Percentiles rank a stretch among this genome's conserved stretches.
These are phyloP conservation scores for Proteles cristata DNA, from an alignment of 2,113 vertebrate genomes.

Conservation along the genomic window DNA sequence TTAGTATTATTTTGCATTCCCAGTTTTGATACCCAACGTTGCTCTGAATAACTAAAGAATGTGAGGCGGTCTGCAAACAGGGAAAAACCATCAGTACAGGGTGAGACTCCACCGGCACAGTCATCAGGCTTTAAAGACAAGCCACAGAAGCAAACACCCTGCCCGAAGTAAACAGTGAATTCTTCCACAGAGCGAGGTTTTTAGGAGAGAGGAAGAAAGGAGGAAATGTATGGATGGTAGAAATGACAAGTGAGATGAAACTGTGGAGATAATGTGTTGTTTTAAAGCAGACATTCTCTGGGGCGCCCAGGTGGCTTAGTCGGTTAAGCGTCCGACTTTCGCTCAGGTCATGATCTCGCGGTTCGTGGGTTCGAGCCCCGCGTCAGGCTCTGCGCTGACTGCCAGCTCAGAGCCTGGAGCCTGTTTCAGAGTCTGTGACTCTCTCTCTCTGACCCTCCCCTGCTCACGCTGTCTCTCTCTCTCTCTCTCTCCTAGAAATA, in stretches of 20 bases:
- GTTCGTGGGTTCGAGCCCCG: too few relatives aligned
- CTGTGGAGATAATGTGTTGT: background rate
- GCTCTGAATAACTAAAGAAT: background rate
- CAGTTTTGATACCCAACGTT: background rate
- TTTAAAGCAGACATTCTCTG: background rate
- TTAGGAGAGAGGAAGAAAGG: background rate
- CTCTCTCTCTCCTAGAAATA: too few relatives aligned
- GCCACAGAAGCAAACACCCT: background rate
- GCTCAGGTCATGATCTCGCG: too few relatives aligned
- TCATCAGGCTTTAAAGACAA: background rate
- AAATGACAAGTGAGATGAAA: background rate
- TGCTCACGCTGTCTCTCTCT: too few relatives aligned
- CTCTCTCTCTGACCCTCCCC: too few relatives aligned
- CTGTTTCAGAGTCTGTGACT: too few relatives aligned
- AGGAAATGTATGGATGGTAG: background rate
- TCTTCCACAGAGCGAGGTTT: background rate
- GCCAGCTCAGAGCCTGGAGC: too few relatives aligned
- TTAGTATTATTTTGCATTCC: conserved; percentile 15
- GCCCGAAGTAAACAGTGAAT: background rate
- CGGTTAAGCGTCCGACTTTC: too few relatives aligned
- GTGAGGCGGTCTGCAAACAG: background rate
- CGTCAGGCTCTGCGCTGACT: too few relatives aligned
- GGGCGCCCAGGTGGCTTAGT: too few relatives aligned
- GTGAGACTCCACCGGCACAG: background rate
- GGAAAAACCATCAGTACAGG: background rate